Conservation (phyloP, 2,888 invertebrate species). For the Lasioglossum figueresi region DNA sequence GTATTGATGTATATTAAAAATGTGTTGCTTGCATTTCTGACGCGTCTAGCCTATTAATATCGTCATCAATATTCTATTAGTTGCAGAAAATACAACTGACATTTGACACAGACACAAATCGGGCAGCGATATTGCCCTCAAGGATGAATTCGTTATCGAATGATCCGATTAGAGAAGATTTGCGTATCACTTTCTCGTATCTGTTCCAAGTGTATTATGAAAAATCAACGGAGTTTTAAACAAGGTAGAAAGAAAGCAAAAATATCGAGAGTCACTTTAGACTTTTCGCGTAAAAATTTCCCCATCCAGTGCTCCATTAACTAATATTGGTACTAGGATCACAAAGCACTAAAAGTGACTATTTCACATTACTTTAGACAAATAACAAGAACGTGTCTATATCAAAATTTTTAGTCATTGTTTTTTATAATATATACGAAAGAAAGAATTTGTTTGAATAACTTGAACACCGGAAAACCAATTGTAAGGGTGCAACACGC, state of each 20-base stretch:
- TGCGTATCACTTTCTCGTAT: background rate
- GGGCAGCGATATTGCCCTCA: background rate
- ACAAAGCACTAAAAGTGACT: no score
- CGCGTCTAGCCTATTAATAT: background rate
- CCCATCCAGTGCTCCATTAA: no score
- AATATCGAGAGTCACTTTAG: no score
- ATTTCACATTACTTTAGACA: background rate
- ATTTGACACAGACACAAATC: slow-evolving; percentile 14
- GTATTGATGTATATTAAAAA: background rate
- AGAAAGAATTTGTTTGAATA: no score
- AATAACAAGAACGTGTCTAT: background rate
- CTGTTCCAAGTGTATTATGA: background rate
- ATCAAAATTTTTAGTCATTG: background rate
- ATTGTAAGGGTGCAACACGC: background rate
- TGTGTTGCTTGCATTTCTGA: background rate
- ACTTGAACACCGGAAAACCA: background rate
- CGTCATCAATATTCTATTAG: background rate
- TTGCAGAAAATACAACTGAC: background rate
- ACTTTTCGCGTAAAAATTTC: no score
- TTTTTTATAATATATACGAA: no score
- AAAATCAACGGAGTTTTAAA: background rate
- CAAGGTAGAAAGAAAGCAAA: no score
- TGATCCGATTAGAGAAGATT: background rate
- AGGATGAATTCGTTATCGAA: slow-evolving; percentile 19
- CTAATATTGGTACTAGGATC: no score